Base-by-base conservation (phyloP, 2,797 vertebrate species). In the Rhynchotus rufescens region DNA sequence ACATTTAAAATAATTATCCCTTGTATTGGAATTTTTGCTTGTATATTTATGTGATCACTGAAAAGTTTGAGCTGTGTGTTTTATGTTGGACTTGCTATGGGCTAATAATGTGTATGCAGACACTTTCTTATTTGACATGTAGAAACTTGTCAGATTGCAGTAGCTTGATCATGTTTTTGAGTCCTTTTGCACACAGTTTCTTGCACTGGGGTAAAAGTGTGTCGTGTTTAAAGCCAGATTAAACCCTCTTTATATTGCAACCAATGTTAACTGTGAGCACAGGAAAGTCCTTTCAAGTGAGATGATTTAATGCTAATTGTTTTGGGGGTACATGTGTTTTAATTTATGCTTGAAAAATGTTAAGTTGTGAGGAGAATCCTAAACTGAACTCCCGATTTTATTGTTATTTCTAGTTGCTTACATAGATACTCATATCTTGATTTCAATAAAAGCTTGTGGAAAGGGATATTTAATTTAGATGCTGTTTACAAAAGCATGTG, bases 21-120 rank as follows among this genome's bases (percentile, higher is more conserved):
- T 80, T 60, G 19, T 36, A 62, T 45, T 36, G 25, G 67, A 87
- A 64, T 5, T 89, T 80, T 2, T 45, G 23, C 25, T 21, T 28
- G 26, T 52, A 28, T 52, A 52, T 15, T 25, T 47, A 6, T 1
- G 8, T 26, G 40, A 61, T 86, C 5, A 22, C 0, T 56, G 12
- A 42, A 15, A 16, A 17, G 22, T n/a, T n/a, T 12, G 38, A 28
- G 28, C 68, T 71, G 67, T 52, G 49, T 40, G 15, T 71, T 54
- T 54, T 54, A 30, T 36, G 12, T 36, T 85, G n/a, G 4, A 2
- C 81, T 89, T 88, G 34, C 0, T 1, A 0, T 25, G 51, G 47
- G 51, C 56, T 47, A 6, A 16, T 8, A 52, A 7, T 12, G 3
- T 28, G 13, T 72, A n/a, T 84, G 45, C 64, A 56, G 30, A 17